Evolutionary conservation across 1,140 invertebrate genomes (phyloP), one percentile per base, ranked within the genome.

Genomic region (Eueides isabella): DNA sequence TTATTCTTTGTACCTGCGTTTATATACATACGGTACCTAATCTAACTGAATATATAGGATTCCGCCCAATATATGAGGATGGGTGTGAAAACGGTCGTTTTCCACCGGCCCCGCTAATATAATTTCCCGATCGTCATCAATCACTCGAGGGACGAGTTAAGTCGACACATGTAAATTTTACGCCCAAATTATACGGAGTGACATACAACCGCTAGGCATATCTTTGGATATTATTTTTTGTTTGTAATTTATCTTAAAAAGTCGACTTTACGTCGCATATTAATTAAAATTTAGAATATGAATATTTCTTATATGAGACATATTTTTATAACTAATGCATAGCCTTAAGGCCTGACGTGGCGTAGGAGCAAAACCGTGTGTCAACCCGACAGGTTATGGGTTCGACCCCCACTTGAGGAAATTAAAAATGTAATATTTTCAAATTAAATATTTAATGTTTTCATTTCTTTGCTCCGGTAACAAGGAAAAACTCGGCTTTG

Each of bases 101-200:
- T 80, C 74, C 74, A 62, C 77, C 63, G 78, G 73, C 67, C 64
- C 77, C 83, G 82, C 81, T 88, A 87, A 90, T 89, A 88, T 87
- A 85, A 91, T 91, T 86, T 88, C 83, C 85, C 80, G 71, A 85
- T 81, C 74, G 80, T 85, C 87, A 91, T 91, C 89, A 91, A 91
- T 91, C 87, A 91, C 85, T 72, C 77, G 68, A 83, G 83, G 84
- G 87, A 80, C 68, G 86, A 85, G 85, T 86, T 91, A 91, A 91
- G 88, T 91, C 89, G 88, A 91, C 89, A 90, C 87, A 90, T 91
- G 89, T 91, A 90, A 91, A 91, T 91, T 89, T 87, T 78, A 78
- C 78, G 78, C 79, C 64, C 76, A 85, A 89, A 88, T 89, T 90
- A 88, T 85, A 81, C 82, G 80, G 79, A 85, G 82, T 78, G 77